Evolutionary conservation across 2,888 invertebrate species (phyloP), one percentile per base, ranked within the genome.

Genomic region (Nomada ruficornis): DNA sequence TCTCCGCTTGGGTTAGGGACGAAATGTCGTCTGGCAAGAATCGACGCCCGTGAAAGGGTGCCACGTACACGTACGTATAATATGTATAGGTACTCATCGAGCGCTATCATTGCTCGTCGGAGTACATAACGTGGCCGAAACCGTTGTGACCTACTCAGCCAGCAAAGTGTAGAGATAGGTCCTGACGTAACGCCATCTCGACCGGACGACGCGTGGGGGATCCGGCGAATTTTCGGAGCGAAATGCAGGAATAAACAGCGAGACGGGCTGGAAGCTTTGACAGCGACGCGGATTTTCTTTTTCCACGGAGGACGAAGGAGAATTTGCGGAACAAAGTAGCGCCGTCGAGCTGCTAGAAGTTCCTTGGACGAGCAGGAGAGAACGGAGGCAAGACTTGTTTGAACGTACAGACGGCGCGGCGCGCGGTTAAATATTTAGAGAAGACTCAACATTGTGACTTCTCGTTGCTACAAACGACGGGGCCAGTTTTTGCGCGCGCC

Each of bases 91-190:
- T 44, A 60, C 64, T 76, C 80, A 70, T 73, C 59, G 77, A 85
- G 72, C 73, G 69, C 68, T 64, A 71, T 77, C 84, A 47, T 70
- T 63, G 69, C 55, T 50, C 70, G 59, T 65, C 55, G 47, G 59
- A 57, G 69, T 52, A 50, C 47, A 11, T n/a, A 55, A 59, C 29
- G 7, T 59, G 42, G 20, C 23, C 50, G 59, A 50, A 29, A 42
- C 36, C 59, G 81, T 81, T 78, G 76, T 54, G 57, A 57, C 52
- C 59, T 72, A 80, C 64, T 82, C 77, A 64, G 77, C 72, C 86
- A 75, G 77, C 78, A 82, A 82, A 86, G 59, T 55, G 60, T 70
- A 64, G 18, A 76, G 78, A 76, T 79, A 80, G 84, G 69, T 83
- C 77, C 60, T 84, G 77, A 76, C 64, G 68, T 44, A 74, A 69